Percentiles rank a stretch among this genome's conserved stretches.
Conservation (phyloP, 2,797 vertebrate species). For the Sebastes glaucus region DNA sequence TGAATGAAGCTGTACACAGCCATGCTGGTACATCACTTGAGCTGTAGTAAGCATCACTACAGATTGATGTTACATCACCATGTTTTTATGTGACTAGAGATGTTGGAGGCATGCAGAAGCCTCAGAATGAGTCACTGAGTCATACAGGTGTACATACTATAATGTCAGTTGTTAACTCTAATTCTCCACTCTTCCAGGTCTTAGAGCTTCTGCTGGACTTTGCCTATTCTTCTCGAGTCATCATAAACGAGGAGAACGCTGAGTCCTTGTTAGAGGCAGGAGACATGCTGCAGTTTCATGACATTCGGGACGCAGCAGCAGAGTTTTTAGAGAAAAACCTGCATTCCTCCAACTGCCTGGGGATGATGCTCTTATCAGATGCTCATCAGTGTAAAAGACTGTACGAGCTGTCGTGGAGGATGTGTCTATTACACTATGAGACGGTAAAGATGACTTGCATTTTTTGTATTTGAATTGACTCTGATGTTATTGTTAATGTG, state of each 20-base stretch:
- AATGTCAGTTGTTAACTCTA: neutral
- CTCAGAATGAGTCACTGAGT: neutral
- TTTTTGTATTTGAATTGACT: neutral
- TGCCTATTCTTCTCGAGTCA: constrained; percentile 92
- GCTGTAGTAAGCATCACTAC: neutral
- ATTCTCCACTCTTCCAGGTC: constrained; percentile 64
- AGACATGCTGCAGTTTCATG: constrained; percentile 96
- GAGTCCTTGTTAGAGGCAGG: constrained; percentile 93
- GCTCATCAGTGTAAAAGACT: constrained; percentile 94
- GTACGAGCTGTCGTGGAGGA: constrained; percentile 92
- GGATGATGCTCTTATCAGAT: constrained; percentile 94
- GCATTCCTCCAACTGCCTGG: constrained; percentile 92
- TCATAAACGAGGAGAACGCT: constrained; percentile 94
- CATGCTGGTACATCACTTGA: neutral
- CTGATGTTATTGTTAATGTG: neutral
- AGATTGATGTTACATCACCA: neutral
- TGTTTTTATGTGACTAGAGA: neutral
- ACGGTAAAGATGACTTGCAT: constrained; percentile 62
- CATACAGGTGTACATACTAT: neutral
- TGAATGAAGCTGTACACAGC: too few relatives aligned
- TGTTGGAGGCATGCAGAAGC: neutral
- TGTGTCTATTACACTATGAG: constrained; percentile 94
- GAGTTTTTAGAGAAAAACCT: constrained; percentile 95
- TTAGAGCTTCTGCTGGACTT: constrained; percentile 95
- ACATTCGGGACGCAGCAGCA: constrained; percentile 90